Percentiles rank a stretch among this genome's conserved stretches.
These are phyloP conservation scores for Xestia sexstrigata DNA, from an alignment of 2,888 invertebrate genomes.

Conservation along the genomic window DNA sequence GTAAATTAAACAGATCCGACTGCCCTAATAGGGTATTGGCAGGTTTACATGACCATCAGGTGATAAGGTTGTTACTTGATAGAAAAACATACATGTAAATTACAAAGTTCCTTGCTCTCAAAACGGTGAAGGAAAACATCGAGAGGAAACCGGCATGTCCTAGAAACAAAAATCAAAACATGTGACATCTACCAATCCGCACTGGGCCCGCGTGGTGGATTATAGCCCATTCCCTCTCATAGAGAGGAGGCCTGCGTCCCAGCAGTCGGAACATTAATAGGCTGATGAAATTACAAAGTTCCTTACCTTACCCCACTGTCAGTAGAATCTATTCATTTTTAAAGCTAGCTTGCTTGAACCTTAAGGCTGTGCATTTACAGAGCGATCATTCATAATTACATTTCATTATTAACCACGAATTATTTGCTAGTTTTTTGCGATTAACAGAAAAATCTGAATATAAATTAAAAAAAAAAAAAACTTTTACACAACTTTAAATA, in stretches of 20 bases:
- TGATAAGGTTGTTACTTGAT: constrained; percentile 30
- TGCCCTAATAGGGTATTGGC: constrained; percentile 68
- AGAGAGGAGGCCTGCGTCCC: no score
- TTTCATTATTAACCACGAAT: background rate
- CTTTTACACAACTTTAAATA: background rate
- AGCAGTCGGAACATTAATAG: no score
- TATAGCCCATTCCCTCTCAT: no score
- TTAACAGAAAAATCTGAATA: background rate
- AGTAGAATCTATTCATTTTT: background rate
- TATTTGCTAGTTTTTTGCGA: background rate
- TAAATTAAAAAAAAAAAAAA: no score
- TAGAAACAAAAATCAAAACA: no score
- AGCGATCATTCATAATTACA: background rate
- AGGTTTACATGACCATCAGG: constrained; percentile 37
- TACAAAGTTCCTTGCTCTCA: no score
- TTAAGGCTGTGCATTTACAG: background rate
- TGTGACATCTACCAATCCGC: no score
- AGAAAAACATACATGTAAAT: background rate
- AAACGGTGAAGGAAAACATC: no score
- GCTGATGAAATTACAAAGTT: no score
- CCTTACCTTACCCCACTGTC: background rate
- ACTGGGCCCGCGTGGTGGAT: no score
- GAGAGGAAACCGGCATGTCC: no score
- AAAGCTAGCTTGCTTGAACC: background rate
- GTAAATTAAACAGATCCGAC: constrained; percentile 70